A percentile compares a stretch with the other conserved stretches of the same genome.
phyloP scores from a whole-genome alignment of 2,797 vertebrate species.

The Argya squamiceps region DNA sequence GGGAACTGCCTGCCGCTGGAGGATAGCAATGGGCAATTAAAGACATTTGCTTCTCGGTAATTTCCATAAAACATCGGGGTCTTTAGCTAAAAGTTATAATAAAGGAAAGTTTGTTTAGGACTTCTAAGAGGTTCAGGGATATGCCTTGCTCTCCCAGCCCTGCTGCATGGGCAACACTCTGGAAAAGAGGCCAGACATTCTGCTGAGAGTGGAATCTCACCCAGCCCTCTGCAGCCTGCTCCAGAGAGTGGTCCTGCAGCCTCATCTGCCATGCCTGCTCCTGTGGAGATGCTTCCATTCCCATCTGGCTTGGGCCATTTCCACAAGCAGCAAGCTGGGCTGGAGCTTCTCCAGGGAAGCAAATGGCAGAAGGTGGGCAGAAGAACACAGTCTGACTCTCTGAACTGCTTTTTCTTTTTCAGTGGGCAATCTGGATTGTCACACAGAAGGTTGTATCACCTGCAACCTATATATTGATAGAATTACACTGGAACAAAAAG shows the following conservation, averaged over 20 bases:
- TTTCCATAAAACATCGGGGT: not conserved
- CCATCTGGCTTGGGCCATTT: not conserved
- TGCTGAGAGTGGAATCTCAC: not conserved
- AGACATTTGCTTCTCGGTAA: not conserved
- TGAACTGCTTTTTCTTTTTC: not conserved
- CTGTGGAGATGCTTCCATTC: not conserved
- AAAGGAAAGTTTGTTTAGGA: not conserved
- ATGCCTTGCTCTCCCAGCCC: not conserved
- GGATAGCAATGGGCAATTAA: not conserved
- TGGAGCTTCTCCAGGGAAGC: not conserved
- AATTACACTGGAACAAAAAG: not conserved
- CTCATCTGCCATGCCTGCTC: not conserved
- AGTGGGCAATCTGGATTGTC: not conserved
- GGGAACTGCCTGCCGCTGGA: not conserved
- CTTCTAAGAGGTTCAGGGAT: not conserved
- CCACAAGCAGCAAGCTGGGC: not conserved
- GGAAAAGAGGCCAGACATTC: not conserved
- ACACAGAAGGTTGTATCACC: not conserved
- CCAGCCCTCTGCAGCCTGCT: not conserved
- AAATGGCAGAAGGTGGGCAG: not conserved
- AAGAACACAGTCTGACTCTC: not conserved
- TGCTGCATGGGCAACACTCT: rapidly evolving
- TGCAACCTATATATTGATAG: not conserved
- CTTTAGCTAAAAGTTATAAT: not conserved
- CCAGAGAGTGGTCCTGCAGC: not conserved